Conservation (phyloP, 1,140 invertebrate species). For the Zaprionus davidi region DNA sequence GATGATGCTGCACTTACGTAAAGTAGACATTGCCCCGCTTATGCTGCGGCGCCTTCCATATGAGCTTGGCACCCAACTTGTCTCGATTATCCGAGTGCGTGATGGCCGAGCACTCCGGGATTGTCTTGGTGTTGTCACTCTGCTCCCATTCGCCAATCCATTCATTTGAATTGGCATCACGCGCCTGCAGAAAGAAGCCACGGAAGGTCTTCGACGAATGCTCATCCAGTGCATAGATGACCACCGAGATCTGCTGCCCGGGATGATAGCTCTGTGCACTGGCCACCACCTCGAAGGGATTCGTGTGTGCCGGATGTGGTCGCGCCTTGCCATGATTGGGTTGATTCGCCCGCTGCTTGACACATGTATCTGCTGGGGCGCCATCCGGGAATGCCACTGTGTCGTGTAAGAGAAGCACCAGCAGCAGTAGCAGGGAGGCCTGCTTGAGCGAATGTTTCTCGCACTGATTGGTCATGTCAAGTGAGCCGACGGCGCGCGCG, state of each 20-base stretch:
- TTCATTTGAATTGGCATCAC: constrained; percentile 88
- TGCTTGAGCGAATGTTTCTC: constrained; percentile 9
- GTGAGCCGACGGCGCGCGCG: constrained; percentile 45
- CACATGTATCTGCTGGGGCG: constrained; percentile 90
- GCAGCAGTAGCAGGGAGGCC: background rate
- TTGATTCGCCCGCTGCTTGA: constrained; percentile 89
- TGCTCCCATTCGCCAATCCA: constrained; percentile 90
- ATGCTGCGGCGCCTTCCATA: constrained; percentile 90
- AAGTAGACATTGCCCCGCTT: constrained; percentile 89
- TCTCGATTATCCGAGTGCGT: constrained; percentile 91
- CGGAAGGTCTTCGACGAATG: constrained; percentile 86
- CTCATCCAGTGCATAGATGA: constrained; percentile 73
- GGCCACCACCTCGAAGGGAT: constrained; percentile 88
- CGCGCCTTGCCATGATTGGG: constrained; percentile 90
- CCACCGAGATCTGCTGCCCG: constrained; percentile 86
- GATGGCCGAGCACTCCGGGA: constrained; percentile 91
- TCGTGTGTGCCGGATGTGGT: constrained; percentile 86
- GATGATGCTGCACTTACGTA: constrained; percentile 87
- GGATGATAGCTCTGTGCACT: constrained; percentile 87
- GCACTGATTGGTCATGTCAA: constrained; percentile 43
- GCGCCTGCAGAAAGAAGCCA: constrained; percentile 92
- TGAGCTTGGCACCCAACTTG: constrained; percentile 89
- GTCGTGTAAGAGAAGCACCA: constrained; percentile 27
- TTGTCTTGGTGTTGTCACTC: constrained; percentile 89
- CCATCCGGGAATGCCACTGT: constrained; percentile 87